Conservation (phyloP, 2,797 vertebrate species). For the Gadopsis marmoratus region DNA sequence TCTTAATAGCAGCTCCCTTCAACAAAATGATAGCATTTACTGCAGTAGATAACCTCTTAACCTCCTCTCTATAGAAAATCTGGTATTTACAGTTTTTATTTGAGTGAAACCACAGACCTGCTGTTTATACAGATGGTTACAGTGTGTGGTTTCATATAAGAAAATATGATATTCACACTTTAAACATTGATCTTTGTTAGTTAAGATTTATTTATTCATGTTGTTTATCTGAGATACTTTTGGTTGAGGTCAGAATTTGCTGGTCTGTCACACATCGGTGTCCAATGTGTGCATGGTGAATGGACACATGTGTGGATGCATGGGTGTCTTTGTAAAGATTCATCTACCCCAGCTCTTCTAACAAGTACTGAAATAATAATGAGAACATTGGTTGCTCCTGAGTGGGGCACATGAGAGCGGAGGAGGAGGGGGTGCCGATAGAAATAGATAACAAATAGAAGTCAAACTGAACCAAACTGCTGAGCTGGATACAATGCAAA, state of each 20-base stretch:
- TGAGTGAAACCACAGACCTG: neutral
- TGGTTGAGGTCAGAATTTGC: constrained; percentile 39
- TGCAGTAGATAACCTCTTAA: constrained; percentile 15
- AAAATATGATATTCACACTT: neutral
- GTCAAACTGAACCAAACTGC: constrained; percentile 39
- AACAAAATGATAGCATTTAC: neutral
- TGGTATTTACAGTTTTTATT: neutral
- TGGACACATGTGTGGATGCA: constrained; percentile 72
- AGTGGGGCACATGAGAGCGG: constrained; percentile 44
- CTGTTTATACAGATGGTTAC: neutral
- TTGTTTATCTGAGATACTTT: constrained; percentile 48
- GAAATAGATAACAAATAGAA: constrained; percentile 11
- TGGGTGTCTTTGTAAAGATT: constrained; percentile 75
- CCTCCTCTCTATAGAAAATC: neutral
- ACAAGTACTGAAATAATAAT: constrained; percentile 82
- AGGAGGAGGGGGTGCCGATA: constrained; percentile 1
- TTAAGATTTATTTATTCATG: constrained; percentile 60
- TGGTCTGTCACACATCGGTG: constrained; percentile 53
- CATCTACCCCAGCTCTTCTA: constrained; percentile 74
- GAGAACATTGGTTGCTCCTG: constrained; percentile 75
- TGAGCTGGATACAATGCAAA: constrained; percentile 11
- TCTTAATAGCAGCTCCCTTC: neutral
- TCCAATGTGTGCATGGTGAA: constrained; percentile 56
- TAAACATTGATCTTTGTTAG: neutral
- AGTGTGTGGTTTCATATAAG: no score